Conservation (phyloP, 2,888 invertebrate species). For the Tenthredo livida region DNA sequence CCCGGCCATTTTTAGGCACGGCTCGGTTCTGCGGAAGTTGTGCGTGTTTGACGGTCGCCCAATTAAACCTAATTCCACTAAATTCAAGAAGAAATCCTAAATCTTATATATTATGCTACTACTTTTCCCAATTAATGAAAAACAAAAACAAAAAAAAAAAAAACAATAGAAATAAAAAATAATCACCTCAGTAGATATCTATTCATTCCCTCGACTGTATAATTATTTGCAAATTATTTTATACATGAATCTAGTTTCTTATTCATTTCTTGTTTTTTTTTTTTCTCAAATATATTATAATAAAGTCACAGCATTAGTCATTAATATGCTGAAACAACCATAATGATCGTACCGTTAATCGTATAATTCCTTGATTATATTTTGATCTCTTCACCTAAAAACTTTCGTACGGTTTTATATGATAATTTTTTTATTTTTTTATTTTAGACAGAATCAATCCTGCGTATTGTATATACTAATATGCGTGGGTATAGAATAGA, state of each 20-base stretch:
- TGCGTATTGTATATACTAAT: background rate
- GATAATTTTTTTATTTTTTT: background rate
- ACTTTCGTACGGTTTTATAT: background rate
- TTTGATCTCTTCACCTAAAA: background rate
- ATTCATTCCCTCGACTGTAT: background rate
- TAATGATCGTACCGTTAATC: background rate
- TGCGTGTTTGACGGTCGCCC: conserved; percentile 23
- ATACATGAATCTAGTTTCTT: background rate
- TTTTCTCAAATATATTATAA: too few species aligned
- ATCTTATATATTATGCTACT: background rate
- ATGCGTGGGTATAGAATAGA: background rate
- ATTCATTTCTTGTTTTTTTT: background rate
- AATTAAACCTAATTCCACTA: conserved; percentile 36
- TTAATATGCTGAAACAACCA: background rate
- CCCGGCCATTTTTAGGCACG: conserved; percentile 48
- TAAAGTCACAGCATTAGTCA: background rate
- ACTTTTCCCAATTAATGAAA: background rate
- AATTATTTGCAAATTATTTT: background rate
- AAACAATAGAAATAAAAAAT: background rate
- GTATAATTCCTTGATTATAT: background rate
- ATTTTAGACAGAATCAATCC: background rate
- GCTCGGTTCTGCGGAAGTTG: conserved; percentile 37
- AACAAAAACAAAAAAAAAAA: background rate
- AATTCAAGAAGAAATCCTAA: background rate
- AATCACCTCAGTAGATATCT: background rate